Percentiles rank a stretch among this genome's conserved stretches.
phyloP scores from a whole-genome alignment of 2,888 invertebrate genomes.

The Pachliopta kotzebuea region DNA sequence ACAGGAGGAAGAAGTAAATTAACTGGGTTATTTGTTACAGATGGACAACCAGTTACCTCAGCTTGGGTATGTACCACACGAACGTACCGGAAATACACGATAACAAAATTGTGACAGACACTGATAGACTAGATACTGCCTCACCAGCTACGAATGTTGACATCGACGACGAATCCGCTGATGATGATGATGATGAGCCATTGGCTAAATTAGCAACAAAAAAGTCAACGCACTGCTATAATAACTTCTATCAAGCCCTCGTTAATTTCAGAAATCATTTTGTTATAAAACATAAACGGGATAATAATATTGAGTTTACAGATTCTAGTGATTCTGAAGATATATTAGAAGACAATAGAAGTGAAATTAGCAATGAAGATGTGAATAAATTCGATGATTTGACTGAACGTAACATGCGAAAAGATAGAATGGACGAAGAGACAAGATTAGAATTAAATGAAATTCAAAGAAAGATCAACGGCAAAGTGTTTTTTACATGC shows the following conservation, averaged over 20 bases:
- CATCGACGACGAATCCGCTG: slow-evolving; percentile 32
- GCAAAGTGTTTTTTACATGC: slow-evolving; percentile 79
- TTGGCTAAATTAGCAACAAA: slow-evolving; percentile 44
- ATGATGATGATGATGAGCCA: slow-evolving; percentile 47
- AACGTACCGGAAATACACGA: slow-evolving; percentile 1
- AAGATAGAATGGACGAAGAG: slow-evolving; percentile 54
- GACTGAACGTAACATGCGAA: slow-evolving; percentile 57
- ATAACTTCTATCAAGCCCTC: slow-evolving; percentile 54
- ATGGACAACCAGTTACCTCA: slow-evolving; percentile 40
- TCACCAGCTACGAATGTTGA: slow-evolving; percentile 21
- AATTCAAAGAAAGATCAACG: slow-evolving; percentile 65
- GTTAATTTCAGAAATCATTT: slow-evolving; percentile 59
- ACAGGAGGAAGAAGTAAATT: slow-evolving; percentile 44
- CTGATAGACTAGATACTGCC: background rate
- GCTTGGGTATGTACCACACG: slow-evolving; percentile 20
- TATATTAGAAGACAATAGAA: slow-evolving; percentile 10
- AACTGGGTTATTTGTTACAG: slow-evolving; percentile 67
- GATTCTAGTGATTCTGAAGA: slow-evolving; percentile 47
- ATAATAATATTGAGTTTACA: slow-evolving; percentile 41
- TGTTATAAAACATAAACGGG: slow-evolving; percentile 39
- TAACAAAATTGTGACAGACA: background rate
- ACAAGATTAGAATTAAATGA: slow-evolving; percentile 54
- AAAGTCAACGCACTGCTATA: slow-evolving; percentile 42
- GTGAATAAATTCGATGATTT: slow-evolving; percentile 59
- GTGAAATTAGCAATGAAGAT: slow-evolving; percentile 26